Conservation (phyloP, 2,888 invertebrate species). For the Trachelus tabidus region DNA sequence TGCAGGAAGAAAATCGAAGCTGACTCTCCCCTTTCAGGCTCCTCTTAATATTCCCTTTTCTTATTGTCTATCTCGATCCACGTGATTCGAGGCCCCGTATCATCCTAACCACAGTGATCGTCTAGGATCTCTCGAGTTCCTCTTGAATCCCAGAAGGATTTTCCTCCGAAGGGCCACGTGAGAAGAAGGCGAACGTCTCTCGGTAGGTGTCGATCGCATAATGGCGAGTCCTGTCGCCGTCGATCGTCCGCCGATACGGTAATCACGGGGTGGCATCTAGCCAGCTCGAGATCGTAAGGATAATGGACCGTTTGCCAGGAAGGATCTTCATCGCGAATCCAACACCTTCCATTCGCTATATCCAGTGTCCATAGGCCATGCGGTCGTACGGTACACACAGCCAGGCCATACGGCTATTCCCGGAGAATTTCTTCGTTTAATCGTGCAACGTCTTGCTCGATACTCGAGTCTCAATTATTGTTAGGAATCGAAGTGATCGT, state of each 20-base stretch:
- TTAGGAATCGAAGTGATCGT: neutral
- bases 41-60: neutral
- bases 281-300: conserved; percentile 55
- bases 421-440: neutral
- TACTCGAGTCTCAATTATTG: neutral
- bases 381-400: no score
- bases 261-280: conserved; percentile 61
- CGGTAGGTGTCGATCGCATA: conserved; percentile 62
- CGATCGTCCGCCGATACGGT: conserved; percentile 57
- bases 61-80: neutral
- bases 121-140: neutral
- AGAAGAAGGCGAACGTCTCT: conserved; percentile 47
- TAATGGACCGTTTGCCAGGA: conserved; percentile 51
- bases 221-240: conserved; percentile 55
- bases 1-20: neutral
- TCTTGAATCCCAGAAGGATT: conserved; percentile 28
- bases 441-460: neutral
- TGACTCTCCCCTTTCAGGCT: neutral
- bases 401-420: neutral
- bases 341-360: neutral
- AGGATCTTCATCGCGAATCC: conserved; percentile 54
- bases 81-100: neutral
- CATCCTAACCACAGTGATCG: neutral
- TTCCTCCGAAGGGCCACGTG: conserved; percentile 5
- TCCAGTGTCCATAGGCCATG: neutral